These are phyloP conservation scores for Sebastolobus altivelis DNA, from an alignment of 2,797 vertebrate genomes.

Conservation along the genomic window DNA sequence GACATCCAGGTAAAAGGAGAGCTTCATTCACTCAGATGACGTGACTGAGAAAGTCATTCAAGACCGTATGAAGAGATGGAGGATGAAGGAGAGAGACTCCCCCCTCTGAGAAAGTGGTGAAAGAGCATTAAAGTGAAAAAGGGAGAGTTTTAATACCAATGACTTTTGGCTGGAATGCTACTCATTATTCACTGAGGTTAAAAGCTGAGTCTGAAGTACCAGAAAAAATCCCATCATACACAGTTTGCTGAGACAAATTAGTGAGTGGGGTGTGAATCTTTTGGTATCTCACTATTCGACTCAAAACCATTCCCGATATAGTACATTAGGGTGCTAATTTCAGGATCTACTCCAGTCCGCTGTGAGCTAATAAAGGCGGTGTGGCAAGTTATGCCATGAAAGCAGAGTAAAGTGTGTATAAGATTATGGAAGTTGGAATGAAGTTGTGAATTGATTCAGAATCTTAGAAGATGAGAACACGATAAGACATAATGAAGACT, in stretches of 20 bases:
- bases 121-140: not conserved
- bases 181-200: constrained; percentile 1
- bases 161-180: not conserved
- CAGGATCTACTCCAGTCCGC: no score
- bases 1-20: not conserved
- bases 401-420: no score
- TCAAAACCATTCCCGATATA: not conserved
- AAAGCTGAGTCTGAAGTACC: not conserved
- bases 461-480: no score
- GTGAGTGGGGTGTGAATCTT: not conserved
- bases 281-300: not conserved
- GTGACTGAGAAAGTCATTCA: not conserved
- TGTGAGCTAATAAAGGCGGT: no score
- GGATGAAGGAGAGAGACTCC: not conserved
- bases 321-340: not conserved
- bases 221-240: not conserved
- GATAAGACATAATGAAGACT: not conserved
- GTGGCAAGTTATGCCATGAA: no score
- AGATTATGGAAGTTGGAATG: no score
- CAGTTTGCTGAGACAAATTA: constrained; percentile 10
- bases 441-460: no score
- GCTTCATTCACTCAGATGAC: not conserved
- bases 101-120: not conserved
- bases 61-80: not conserved
- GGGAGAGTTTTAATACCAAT: constrained; percentile 4